Conservation (phyloP, 2,113 vertebrate genomes). For the Planiliza haematocheilus region DNA sequence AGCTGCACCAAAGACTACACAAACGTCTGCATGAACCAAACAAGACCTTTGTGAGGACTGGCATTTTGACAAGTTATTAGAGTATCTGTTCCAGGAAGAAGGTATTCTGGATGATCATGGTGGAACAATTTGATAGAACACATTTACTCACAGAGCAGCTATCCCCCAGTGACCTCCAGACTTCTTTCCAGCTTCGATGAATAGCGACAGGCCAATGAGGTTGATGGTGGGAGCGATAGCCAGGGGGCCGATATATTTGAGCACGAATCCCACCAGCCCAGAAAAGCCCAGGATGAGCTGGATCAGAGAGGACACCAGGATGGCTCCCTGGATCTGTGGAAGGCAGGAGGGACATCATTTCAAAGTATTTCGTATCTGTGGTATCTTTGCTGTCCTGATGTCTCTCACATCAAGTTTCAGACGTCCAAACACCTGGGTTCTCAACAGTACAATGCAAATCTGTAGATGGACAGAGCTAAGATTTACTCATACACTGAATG, state of each 20-base stretch:
- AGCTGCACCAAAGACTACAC: no score
- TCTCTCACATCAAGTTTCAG: no score
- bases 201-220: constrained; percentile 84
- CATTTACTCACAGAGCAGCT: constrained; percentile 80
- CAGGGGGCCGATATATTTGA: constrained; percentile 83
- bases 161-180: constrained; percentile 87
- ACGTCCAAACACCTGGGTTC: no score
- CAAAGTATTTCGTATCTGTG: not conserved
- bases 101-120: no score
- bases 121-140: not conserved
- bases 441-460: no score
- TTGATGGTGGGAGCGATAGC: constrained; percentile 86
- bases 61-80: no score
- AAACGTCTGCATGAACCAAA: no score
- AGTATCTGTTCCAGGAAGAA: no score
- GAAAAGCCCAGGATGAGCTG: constrained; percentile 82
- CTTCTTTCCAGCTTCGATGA: constrained; percentile 84
- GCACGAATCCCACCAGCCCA: constrained; percentile 81
- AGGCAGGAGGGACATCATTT: not conserved
- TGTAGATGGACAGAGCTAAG: no score
- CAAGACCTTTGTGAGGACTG: no score
- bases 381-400: not conserved
- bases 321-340: constrained; percentile 84
- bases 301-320: constrained; percentile 81
- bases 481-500: no score